Percentiles rank a stretch among this genome's conserved stretches.
Evolutionary conservation across 2,888 invertebrate species (phyloP).

Genomic region (Cephus rjabovi): DNA sequence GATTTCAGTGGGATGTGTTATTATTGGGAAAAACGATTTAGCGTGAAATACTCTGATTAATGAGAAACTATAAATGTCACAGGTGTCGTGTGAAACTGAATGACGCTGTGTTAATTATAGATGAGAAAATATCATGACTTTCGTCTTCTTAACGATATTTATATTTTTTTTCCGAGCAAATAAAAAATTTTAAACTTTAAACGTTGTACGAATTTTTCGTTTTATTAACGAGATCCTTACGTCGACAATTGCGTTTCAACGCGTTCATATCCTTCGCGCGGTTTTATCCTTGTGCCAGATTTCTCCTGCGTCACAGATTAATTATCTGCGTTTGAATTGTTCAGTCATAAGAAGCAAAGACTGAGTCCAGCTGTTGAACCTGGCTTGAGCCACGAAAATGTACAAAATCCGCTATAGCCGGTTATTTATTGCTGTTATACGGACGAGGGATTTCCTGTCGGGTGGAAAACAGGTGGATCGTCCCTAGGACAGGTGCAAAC

Average conservation of each 20-base stretch:
- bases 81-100: neutral
- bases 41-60: neutral
- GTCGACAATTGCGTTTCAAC: neutral
- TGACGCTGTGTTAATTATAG: conserved; percentile 15
- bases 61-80: neutral
- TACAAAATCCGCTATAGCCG: neutral
- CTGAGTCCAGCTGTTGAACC: neutral
- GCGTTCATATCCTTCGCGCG: conserved; percentile 18
- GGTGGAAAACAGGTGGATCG: conserved; percentile 5
- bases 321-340: neutral
- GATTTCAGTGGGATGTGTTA: neutral
- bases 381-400: neutral
- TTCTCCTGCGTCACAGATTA: conserved; percentile 1
- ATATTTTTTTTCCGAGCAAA: neutral
- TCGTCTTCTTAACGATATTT: conserved; percentile 5
- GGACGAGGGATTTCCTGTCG: conserved; percentile 1
- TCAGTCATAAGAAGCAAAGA: neutral
- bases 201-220: neutral
- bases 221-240: neutral
- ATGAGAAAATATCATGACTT: conserved; percentile 34
- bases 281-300: conserved; percentile 18
- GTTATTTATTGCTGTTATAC: neutral
- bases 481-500: neutral
- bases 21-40: neutral
- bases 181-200: neutral